phyloP scores from a whole-genome alignment of 30 jellyfish, hydroid and myxozoan species.

The Clytia hemisphaerica region DNA sequence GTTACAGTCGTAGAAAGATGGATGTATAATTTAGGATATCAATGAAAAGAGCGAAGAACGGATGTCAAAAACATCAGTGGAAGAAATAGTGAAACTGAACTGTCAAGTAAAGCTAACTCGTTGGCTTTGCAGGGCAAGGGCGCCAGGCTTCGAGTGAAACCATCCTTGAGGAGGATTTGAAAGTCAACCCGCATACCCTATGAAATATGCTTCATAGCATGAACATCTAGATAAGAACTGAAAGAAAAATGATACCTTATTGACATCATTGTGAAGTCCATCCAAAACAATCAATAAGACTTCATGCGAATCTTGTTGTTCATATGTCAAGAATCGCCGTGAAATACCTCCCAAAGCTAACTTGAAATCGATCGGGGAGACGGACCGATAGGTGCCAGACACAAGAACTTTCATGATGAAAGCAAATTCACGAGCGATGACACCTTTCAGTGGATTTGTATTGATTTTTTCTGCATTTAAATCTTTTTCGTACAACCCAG shows the following conservation, averaged over 20 bases:
- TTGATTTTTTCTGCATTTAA: conserved; percentile 56
- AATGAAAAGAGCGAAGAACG: too few relatives aligned
- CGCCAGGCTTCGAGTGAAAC: too few relatives aligned
- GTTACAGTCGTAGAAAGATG: too few relatives aligned
- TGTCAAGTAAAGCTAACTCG: too few relatives aligned
- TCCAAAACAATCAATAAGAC: conserved; percentile 78
- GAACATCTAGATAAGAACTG: too few relatives aligned
- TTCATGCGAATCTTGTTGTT: conserved; percentile 93
- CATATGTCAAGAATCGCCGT: conserved; percentile 47
- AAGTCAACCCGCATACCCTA: too few relatives aligned
- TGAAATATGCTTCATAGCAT: too few relatives aligned
- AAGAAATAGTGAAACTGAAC: too few relatives aligned
- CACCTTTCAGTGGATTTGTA: conserved; percentile 74
- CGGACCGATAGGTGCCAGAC: conserved; percentile 95
- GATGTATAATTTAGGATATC: too few relatives aligned
- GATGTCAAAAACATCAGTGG: too few relatives aligned
- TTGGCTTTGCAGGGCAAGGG: too few relatives aligned
- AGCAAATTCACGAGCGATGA: conserved; percentile 73
- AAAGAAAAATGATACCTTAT: conserved; percentile 41
- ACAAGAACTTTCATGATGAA: conserved; percentile 71
- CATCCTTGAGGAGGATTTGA: too few relatives aligned
- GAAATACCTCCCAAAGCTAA: conserved; percentile 68
- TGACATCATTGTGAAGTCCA: conserved; percentile 81
- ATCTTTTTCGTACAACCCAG: conserved; percentile 45
- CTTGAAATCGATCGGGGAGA: conserved; percentile 83